Evolutionary conservation across 1,140 invertebrate genomes (phyloP).

Genomic region (Drosophila busckii): DNA sequence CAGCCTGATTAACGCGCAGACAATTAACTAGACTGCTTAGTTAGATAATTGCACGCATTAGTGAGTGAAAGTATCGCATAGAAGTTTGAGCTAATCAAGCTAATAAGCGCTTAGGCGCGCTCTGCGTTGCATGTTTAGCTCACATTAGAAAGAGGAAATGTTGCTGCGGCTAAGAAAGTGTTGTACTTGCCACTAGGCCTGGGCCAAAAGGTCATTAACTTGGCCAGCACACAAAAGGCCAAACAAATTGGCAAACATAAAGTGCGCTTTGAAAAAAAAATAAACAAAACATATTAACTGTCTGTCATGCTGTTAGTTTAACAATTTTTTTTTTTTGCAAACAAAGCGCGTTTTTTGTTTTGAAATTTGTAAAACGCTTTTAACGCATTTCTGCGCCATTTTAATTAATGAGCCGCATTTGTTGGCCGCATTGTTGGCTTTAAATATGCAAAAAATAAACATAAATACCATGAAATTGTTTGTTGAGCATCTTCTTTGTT

Average conservation of each 20-base stretch:
- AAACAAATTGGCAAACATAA: slow-evolving; percentile 48
- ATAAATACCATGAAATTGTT: slow-evolving; percentile 43
- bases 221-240: slow-evolving; percentile 3
- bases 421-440: slow-evolving; percentile 4
- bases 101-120: slow-evolving; percentile 52
- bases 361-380: slow-evolving; percentile 26
- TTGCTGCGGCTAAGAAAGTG: slow-evolving; percentile 52
- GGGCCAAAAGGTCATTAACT: slow-evolving; percentile 55
- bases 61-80: slow-evolving; percentile 59
- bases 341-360: slow-evolving; percentile 6
- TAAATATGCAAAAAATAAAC: slow-evolving; percentile 1
- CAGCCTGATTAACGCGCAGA: too few species aligned
- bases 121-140: slow-evolving; percentile 48
- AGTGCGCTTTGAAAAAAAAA: slow-evolving; percentile 48
- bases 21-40: slow-evolving; percentile 23
- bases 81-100: slow-evolving; percentile 30
- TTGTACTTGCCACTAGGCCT: slow-evolving; percentile 23
- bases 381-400: slow-evolving; percentile 28
- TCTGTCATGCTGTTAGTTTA: neutral
- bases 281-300: slow-evolving; percentile 25
- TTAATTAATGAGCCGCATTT: slow-evolving; percentile 54
- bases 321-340: neutral
- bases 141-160: slow-evolving; percentile 65
- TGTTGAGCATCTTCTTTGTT: slow-evolving; percentile 45
- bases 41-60: slow-evolving; percentile 47